Evolutionary conservation across 35 echinoderm and acorn worm genomes (phyloP).

Genomic region (Apostichopus californicus): DNA sequence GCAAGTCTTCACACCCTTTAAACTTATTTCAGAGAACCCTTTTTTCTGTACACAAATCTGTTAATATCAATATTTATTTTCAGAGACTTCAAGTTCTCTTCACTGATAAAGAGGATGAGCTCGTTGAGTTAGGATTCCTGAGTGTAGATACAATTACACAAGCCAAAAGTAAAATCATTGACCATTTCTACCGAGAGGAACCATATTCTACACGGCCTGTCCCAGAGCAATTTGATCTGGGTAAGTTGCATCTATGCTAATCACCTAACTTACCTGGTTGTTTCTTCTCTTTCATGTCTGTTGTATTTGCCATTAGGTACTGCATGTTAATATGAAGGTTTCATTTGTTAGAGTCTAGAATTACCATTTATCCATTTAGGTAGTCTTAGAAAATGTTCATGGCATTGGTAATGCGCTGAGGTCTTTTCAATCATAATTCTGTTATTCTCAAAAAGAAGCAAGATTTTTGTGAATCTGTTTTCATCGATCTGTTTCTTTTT

Average conservation of each 20-base stretch:
- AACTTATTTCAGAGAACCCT: background rate
- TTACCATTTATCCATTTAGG: too few relatives aligned
- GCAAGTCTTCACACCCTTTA: too few relatives aligned
- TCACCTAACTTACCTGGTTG: too few relatives aligned
- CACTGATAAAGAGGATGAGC: constrained; percentile 44
- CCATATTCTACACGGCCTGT: constrained; percentile 40
- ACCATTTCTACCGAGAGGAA: constrained; percentile 64
- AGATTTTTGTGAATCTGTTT: background rate
- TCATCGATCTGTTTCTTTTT: too few relatives aligned
- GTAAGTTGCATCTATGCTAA: too few relatives aligned
- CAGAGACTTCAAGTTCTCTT: constrained; percentile 49
- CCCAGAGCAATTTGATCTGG: constrained; percentile 48
- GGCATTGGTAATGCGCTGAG: too few relatives aligned
- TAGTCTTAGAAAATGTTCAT: too few relatives aligned
- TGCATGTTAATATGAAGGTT: too few relatives aligned
- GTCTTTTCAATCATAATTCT: too few relatives aligned
- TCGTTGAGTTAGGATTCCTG: constrained; percentile 59
- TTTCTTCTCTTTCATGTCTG: too few relatives aligned
- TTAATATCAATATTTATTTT: background rate
- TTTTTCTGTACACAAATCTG: background rate
- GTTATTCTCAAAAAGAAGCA: background rate
- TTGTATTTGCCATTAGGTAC: too few relatives aligned
- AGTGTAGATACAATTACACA: constrained; percentile 79
- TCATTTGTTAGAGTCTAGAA: too few relatives aligned
- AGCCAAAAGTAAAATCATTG: constrained; percentile 76